Percentiles rank a stretch among this genome's conserved stretches.
Conservation (phyloP, 2,797 vertebrate species). For the Sus cebifrons region DNA sequence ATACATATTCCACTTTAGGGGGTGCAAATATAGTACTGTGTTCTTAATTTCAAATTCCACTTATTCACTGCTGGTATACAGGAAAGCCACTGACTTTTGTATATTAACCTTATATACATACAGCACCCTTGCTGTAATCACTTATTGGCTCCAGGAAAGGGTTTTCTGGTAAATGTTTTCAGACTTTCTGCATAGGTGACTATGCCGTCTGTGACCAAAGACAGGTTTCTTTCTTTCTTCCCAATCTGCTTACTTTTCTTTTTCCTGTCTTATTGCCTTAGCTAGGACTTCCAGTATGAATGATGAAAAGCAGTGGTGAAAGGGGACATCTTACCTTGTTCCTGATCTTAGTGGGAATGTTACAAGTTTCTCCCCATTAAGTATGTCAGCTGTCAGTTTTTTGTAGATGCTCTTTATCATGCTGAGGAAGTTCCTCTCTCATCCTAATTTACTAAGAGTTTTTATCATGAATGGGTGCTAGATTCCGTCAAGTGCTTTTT, state of each 20-base stretch:
- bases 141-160: background rate
- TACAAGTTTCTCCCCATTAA: background rate
- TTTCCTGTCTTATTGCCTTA: background rate
- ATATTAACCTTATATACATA: background rate
- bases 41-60: too few species aligned
- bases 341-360: background rate
- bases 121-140: background rate
- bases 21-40: too few species aligned
- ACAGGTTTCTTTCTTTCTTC: background rate
- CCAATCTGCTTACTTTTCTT: background rate
- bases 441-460: background rate
- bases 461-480: background rate
- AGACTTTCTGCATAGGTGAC: background rate
- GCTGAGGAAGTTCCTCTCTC: background rate
- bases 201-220: background rate
- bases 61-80: too few species aligned
- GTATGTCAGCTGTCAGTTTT: background rate
- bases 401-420: background rate
- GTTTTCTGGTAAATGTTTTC: background rate
- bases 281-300: background rate
- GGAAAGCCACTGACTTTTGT: too few species aligned
- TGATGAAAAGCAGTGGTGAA: background rate
- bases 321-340: background rate
- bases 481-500: background rate
- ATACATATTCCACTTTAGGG: too few species aligned